Conservation (phyloP, 1,140 invertebrate genomes). For the Zaprionus gabonicus region DNA sequence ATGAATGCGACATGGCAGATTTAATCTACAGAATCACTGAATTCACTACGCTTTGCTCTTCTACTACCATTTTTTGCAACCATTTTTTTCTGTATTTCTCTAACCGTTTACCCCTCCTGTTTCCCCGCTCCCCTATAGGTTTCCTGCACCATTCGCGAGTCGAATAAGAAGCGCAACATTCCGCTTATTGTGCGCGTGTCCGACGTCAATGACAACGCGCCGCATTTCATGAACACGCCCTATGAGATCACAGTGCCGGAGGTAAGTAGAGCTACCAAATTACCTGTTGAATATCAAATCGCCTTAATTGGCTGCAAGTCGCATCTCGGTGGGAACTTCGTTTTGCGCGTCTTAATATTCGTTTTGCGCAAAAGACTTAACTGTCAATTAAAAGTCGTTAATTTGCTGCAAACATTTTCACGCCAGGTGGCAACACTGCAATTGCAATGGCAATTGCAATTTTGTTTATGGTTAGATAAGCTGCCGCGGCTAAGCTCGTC, state of each 20-base stretch:
- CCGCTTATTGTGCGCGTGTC: slow-evolving; percentile 95
- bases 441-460: not conserved
- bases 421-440: slow-evolving; percentile 5
- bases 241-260: slow-evolving; percentile 94
- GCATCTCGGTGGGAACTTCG: not conserved
- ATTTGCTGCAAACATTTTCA: slow-evolving; percentile 9
- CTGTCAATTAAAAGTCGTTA: slow-evolving; percentile 8
- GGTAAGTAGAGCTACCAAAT: slow-evolving; percentile 85
- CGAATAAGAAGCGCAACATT: slow-evolving; percentile 91
- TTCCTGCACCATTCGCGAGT: slow-evolving; percentile 90
- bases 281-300: not conserved
- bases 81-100: not conserved
- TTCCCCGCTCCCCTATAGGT: slow-evolving; percentile 86
- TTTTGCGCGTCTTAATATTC: not conserved
- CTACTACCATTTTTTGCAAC: slow-evolving; percentile 9
- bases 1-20: slow-evolving; percentile 38
- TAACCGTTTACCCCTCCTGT: slow-evolving; percentile 29
- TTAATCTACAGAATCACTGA: slow-evolving; percentile 26
- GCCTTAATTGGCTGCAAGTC: slow-evolving; percentile 3
- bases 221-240: slow-evolving; percentile 91
- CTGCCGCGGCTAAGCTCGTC: slow-evolving; percentile 1
- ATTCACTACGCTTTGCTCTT: slow-evolving; percentile 41
- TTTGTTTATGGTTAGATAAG: slow-evolving; percentile 7
- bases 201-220: slow-evolving; percentile 95
- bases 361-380: not conserved